Conservation (phyloP, 2,113 vertebrate species). For the Lonchura striata region DNA sequence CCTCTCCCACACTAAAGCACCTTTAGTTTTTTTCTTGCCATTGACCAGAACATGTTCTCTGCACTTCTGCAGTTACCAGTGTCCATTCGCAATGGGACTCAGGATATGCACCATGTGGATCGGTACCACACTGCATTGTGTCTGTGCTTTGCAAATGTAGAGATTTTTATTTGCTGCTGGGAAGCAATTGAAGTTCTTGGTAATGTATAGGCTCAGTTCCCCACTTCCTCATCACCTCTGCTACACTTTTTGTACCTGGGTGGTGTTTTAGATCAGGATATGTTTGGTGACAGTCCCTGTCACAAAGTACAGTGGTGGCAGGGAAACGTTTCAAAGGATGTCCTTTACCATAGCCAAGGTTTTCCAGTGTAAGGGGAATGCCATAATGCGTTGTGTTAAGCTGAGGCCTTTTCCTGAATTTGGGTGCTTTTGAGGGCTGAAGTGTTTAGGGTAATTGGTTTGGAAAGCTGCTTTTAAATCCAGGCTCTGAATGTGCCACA, state of each 20-base stretch:
- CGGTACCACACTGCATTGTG: not conserved
- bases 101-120: not conserved
- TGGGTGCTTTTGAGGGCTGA: not conserved
- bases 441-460: not conserved
- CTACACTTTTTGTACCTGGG: not conserved
- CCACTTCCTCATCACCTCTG: not conserved
- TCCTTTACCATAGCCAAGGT: not conserved
- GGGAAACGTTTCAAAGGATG: not conserved
- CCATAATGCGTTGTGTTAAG: not conserved
- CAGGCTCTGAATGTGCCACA: not conserved
- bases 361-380: not conserved
- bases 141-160: not conserved
- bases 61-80: not conserved
- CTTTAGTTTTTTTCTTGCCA: not conserved
- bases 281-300: not conserved
- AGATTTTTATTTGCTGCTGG: conserved; percentile 5
- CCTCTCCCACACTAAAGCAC: not conserved
- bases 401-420: not conserved
- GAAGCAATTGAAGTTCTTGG: not conserved
- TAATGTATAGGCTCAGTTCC: not conserved
- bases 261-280: not conserved
- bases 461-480: not conserved
- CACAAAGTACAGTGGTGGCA: not conserved
- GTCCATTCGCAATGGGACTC: not conserved
- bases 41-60: not conserved